These are phyloP conservation scores for Gymnoscopelus braueri DNA, from an alignment of 2,797 vertebrate species.

Conservation along the genomic window DNA sequence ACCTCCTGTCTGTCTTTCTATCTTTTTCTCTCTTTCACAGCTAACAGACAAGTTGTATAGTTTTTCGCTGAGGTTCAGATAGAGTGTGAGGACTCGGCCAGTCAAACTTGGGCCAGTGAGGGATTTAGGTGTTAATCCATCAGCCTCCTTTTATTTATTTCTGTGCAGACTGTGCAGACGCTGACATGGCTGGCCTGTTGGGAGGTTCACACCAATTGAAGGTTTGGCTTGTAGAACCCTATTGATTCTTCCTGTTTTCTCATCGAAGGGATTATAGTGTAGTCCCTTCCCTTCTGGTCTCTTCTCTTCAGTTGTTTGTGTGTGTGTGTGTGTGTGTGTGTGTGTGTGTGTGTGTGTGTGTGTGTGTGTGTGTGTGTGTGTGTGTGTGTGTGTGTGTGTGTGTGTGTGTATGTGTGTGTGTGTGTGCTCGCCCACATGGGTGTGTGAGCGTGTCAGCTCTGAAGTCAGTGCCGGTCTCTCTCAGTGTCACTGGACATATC, in stretches of 20 bases:
- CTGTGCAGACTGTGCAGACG: no score
- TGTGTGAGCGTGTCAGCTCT: neutral
- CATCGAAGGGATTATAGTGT: neutral
- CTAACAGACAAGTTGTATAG: no score
- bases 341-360: neutral
- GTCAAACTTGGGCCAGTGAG: no score
- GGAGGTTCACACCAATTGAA: neutral
- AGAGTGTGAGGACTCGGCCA: neutral
- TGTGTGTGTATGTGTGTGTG: neutral
- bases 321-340: neutral
- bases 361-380: neutral
- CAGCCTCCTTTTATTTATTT: slow-evolving; percentile 2
- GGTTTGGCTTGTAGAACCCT: neutral
- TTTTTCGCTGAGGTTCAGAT: neutral
- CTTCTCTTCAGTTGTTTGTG: neutral
- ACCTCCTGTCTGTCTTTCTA: neutral
- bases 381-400: neutral
- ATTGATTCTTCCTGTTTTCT: neutral
- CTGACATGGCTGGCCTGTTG: neutral
- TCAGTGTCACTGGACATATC: no score
- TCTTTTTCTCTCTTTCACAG: neutral
- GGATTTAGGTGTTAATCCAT: neutral
- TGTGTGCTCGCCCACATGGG: neutral
- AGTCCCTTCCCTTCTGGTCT: neutral
- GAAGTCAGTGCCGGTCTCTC: neutral